Evolutionary conservation across 1,140 invertebrate species (phyloP), one percentile per base, ranked within the genome.

Genomic region (Brachionus manjavacas): DNA sequence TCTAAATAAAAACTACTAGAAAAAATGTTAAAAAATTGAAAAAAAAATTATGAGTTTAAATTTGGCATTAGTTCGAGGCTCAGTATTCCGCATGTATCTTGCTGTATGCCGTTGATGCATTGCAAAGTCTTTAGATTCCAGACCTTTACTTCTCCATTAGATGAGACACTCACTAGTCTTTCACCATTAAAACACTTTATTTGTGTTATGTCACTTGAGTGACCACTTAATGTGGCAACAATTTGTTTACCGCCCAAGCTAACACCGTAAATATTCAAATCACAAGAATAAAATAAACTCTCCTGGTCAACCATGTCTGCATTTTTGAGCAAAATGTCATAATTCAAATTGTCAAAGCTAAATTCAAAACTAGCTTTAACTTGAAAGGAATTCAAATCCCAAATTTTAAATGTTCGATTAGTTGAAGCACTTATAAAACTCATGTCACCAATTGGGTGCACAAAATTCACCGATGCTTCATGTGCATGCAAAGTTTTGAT

Each of bases 381-480:
- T 23, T 23, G 11, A 9, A 14, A 68, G 3, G 64, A 12, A 14
- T 68, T 43, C 12, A 78, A 43, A 12, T 78, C 35, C 74, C 74
- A 78, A n/a, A 78, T 43, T 52, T 78, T 78, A 14, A 78, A 43
- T 3, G 35, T 78, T 14, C 39, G 74, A 78, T 78, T 8, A 52
- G 12, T 41, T 25, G 74, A 78, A 12, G 74, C 46, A 14, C 74
- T 78, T 4, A 52, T 52, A 25, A 78, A 41, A 11, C 8, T 46
- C 6, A 12, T 12, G 12, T 78, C 43, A 28, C 31, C 46, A 43
- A 39, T 3, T 52, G 12, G 11, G 16, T 39, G 39, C 31, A 78
- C 16, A 31, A 12, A 52, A 14, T 25, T 52, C 1, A 46, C 16
- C 9, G 28, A 41, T 12, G 23, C 11, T 31, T 23, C 8, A 41